A percentile compares a stretch with the other conserved stretches of the same genome.
Conservation (phyloP, 30 jellyfish, hydroid and myxozoan genomes). For the Clytia hemisphaerica region DNA sequence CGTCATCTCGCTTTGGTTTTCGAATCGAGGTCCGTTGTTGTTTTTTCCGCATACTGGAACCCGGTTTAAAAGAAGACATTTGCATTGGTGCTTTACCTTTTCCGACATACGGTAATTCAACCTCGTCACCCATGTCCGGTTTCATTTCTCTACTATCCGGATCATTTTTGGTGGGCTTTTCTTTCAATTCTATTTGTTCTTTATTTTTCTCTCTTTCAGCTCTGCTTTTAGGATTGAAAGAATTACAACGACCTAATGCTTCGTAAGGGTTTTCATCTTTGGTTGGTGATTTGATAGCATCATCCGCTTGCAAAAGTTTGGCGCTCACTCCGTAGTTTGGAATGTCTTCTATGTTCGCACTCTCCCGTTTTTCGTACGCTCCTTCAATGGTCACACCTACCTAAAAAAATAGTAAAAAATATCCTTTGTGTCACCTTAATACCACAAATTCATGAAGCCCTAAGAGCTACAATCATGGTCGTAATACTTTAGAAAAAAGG, state of each 20-base stretch:
- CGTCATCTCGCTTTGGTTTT: too few species aligned
- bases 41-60: conserved; percentile 6
- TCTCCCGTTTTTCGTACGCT: background rate
- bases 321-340: background rate
- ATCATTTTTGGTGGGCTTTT: background rate
- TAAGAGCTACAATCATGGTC: background rate
- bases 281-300: background rate
- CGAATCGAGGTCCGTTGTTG: conserved; percentile 29
- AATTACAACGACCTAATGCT: conserved; percentile 2
- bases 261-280: background rate
- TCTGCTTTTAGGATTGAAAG: background rate
- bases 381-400: conserved; percentile 5
- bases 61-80: conserved; percentile 8
- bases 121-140: background rate
- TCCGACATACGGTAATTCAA: background rate
- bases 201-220: background rate
- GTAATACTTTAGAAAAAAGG: background rate
- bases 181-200: background rate
- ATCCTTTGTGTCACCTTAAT: too few species aligned
- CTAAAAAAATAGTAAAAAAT: too few species aligned
- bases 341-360: background rate
- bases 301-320: background rate
- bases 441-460: too few species aligned
- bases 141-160: background rate
- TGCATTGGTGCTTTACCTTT: background rate